Evolutionary conservation across 1,140 invertebrate genomes (phyloP).

Genomic region (Drosophila insularis): DNA sequence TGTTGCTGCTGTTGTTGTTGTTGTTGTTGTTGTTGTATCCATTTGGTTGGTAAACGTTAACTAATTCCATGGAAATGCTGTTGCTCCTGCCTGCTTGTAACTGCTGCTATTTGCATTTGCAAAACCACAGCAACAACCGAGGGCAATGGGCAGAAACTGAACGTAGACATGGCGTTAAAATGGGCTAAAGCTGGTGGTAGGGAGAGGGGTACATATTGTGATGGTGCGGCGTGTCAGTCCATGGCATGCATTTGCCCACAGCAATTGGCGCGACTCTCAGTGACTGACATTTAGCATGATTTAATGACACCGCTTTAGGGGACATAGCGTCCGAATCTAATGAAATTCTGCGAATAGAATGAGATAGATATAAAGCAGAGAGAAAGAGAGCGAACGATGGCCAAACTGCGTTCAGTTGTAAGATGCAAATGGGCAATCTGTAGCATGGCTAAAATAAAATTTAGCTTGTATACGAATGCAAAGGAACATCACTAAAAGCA

Average conservation of each 20-base stretch:
- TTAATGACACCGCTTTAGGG: constrained; percentile 71
- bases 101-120: constrained; percentile 70
- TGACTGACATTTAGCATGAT: constrained; percentile 80
- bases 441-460: constrained; percentile 59
- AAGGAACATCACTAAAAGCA: constrained; percentile 57
- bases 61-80: constrained; percentile 78
- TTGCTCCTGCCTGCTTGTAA: constrained; percentile 19
- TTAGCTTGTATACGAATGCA: constrained; percentile 59
- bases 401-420: constrained; percentile 50
- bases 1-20: constrained; percentile 28
- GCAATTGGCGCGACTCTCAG: constrained; percentile 50
- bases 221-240: constrained; percentile 41
- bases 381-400: neutral
- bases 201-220: constrained; percentile 9
- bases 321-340: constrained; percentile 46
- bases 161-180: neutral
- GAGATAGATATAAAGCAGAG: neutral
- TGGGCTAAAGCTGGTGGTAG: neutral
- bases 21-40: constrained; percentile 37
- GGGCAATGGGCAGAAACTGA: constrained; percentile 9
- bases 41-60: constrained; percentile 75
- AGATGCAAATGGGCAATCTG: constrained; percentile 72
- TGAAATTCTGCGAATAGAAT: constrained; percentile 34
- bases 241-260: constrained; percentile 28
- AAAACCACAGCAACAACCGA: constrained; percentile 42